phyloP scores from a whole-genome alignment of 2,888 invertebrate genomes.

The Amblyteles armatorius region DNA sequence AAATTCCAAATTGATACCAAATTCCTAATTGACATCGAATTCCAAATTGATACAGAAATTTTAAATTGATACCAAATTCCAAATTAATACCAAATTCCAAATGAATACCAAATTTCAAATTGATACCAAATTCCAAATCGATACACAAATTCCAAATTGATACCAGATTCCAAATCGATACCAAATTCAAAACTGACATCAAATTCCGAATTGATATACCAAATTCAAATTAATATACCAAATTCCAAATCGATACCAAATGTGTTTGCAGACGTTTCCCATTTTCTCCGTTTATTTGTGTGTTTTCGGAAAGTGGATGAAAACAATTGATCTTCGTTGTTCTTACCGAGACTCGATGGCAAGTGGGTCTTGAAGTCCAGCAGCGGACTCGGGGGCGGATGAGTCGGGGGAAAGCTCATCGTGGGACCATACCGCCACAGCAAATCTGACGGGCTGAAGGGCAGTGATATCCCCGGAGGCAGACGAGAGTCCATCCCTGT shows the following conservation, averaged over 20 bases:
- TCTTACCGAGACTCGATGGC: conserved; percentile 89
- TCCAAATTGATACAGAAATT: not conserved
- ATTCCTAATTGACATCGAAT: not conserved
- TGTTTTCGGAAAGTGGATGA: not conserved
- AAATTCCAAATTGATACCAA: not conserved
- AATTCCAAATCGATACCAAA: not conserved
- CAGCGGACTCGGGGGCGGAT: conserved; percentile 89
- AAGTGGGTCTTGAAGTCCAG: conserved; percentile 95
- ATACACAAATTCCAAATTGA: too few relatives aligned
- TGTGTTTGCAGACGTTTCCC: too few relatives aligned
- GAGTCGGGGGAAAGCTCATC: conserved; percentile 89
- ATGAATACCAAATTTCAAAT: too few relatives aligned
- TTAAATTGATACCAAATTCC: not conserved
- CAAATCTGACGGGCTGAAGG: conserved; percentile 93
- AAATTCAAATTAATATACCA: too few relatives aligned
- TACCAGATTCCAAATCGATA: too few relatives aligned
- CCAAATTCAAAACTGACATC: too few relatives aligned
- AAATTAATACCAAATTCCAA: too few relatives aligned
- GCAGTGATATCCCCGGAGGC: conserved; percentile 91
- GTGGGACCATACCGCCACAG: conserved; percentile 94
- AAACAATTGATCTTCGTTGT: not conserved
- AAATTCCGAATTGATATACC: too few relatives aligned
- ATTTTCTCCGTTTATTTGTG: too few relatives aligned
- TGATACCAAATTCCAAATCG: too few relatives aligned
- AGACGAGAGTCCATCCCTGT: conserved; percentile 91